Conservation (phyloP, 2,888 invertebrate genomes). For the Automeris io region DNA sequence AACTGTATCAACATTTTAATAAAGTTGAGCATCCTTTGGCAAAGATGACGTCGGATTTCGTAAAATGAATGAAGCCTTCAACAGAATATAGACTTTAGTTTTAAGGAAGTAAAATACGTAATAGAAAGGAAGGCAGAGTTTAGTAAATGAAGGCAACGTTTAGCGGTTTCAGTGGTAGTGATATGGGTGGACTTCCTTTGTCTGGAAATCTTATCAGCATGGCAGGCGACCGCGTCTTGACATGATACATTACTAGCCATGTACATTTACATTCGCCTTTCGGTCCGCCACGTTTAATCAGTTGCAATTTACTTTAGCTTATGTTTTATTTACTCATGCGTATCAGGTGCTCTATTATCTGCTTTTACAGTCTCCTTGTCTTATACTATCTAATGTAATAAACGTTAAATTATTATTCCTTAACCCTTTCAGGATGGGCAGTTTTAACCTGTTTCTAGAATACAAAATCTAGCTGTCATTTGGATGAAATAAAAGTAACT, state of each 20-base stretch:
- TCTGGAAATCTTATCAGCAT: slow-evolving; percentile 73
- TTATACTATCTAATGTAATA: no score
- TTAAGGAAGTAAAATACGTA: slow-evolving; percentile 13
- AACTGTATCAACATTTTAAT: slow-evolving; percentile 73
- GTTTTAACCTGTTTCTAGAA: no score
- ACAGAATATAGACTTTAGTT: slow-evolving; percentile 48
- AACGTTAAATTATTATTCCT: no score
- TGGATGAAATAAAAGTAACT: no score
- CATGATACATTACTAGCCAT: slow-evolving; percentile 64
- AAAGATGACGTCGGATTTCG: slow-evolving; percentile 69
- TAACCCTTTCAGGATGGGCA: no score
- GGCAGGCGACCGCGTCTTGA: slow-evolving; percentile 60
- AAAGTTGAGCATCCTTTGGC: slow-evolving; percentile 76
- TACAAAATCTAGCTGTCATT: no score
- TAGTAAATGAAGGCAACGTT: slow-evolving; percentile 70
- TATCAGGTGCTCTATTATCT: no score
- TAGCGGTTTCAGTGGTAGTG: slow-evolving; percentile 67
- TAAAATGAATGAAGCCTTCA: slow-evolving; percentile 54
- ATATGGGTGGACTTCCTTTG: slow-evolving; percentile 76
- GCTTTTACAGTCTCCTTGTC: no score
- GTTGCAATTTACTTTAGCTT: not conserved
- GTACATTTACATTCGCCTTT: slow-evolving; percentile 40
- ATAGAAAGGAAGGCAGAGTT: slow-evolving; percentile 22
- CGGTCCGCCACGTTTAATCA: not conserved
- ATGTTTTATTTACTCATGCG: not conserved